Percentiles rank a stretch among this genome's conserved stretches.
phyloP scores from a whole-genome alignment of 1,140 invertebrate species.

The Drosophila equinoxialis region DNA sequence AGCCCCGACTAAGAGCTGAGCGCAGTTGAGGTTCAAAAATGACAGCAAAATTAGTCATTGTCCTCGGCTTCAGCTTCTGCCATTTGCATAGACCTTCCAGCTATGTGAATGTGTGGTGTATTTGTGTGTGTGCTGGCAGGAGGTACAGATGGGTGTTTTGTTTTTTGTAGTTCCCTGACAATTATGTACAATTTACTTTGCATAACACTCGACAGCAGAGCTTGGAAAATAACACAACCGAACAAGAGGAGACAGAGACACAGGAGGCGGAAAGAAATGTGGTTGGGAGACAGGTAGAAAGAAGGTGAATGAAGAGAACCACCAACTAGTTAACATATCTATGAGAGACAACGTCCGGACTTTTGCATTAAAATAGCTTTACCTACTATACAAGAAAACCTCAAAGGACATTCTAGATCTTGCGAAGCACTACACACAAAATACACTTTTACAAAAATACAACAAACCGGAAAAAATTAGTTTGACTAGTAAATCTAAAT shows the following conservation, averaged over 20 bases:
- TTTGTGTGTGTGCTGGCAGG: conserved; percentile 10
- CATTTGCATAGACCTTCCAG: conserved; percentile 50
- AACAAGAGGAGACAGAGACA: conserved; percentile 6
- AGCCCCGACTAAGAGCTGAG: conserved; percentile 13
- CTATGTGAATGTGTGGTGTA: conserved; percentile 27
- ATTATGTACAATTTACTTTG: conserved; percentile 80
- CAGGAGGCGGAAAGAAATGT: conserved; percentile 18
- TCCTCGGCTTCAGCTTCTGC: conserved; percentile 44
- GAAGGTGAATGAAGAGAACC: neutral
- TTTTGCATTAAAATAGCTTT: no score
- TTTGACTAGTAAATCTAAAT: no score
- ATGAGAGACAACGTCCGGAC: conserved; percentile 11
- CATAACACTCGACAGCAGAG: conserved; percentile 69
- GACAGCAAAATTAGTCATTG: conserved; percentile 75
- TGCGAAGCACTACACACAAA: neutral
- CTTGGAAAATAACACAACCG: conserved; percentile 37
- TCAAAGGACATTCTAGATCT: neutral
- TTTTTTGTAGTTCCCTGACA: conserved; percentile 54
- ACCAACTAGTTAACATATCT: conserved; percentile 58
- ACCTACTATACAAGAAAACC: conserved; percentile 21
- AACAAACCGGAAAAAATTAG: no score
- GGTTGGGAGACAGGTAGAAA: neutral
- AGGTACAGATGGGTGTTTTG: conserved; percentile 9
- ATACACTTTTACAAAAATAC: neutral
- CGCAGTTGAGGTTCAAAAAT: conserved; percentile 46